phyloP scores from a whole-genome alignment of 2,888 invertebrate genomes.

The Mythimna loreyi region DNA sequence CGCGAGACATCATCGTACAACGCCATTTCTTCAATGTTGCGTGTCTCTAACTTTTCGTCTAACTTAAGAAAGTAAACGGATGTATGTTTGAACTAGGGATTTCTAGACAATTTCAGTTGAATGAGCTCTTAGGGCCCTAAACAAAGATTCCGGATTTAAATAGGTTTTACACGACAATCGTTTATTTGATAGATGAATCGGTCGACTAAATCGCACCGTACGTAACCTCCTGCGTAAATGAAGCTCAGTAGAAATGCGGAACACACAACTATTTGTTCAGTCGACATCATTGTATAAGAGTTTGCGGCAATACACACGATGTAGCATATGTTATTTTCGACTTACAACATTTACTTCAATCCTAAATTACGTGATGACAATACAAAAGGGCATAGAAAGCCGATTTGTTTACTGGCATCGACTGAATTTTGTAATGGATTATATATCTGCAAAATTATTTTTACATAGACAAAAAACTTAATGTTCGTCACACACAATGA shows the following conservation, averaged over 20 bases:
- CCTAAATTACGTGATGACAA: constrained; percentile 87
- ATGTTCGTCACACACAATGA: constrained; percentile 1
- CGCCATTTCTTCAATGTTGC: constrained; percentile 64
- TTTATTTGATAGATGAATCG: constrained; percentile 71
- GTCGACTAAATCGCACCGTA: constrained; percentile 74
- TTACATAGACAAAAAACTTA: constrained; percentile 3
- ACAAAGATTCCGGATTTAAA: constrained; percentile 38
- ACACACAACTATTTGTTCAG: constrained; percentile 90
- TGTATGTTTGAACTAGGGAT: constrained; percentile 6
- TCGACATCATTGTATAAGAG: constrained; percentile 90
- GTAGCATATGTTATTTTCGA: constrained; percentile 88
- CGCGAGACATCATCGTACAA: constrained; percentile 64
- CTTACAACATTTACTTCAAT: constrained; percentile 89
- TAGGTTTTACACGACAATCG: constrained; percentile 57
- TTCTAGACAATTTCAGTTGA: background rate
- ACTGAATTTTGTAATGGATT: constrained; percentile 60
- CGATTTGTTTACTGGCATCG: constrained; percentile 57
- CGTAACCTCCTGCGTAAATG: constrained; percentile 87
- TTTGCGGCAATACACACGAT: constrained; percentile 86
- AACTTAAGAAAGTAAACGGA: constrained; percentile 44
- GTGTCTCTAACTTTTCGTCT: constrained; percentile 53
- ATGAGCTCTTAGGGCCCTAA: constrained; percentile 13
- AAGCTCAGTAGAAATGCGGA: constrained; percentile 90
- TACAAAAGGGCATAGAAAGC: constrained; percentile 81
- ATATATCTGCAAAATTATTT: constrained; percentile 39